A percentile compares a stretch with the other conserved stretches of the same genome.
phyloP scores from a whole-genome alignment of 1,140 invertebrate genomes.

The Stegodyphus dumicola region DNA sequence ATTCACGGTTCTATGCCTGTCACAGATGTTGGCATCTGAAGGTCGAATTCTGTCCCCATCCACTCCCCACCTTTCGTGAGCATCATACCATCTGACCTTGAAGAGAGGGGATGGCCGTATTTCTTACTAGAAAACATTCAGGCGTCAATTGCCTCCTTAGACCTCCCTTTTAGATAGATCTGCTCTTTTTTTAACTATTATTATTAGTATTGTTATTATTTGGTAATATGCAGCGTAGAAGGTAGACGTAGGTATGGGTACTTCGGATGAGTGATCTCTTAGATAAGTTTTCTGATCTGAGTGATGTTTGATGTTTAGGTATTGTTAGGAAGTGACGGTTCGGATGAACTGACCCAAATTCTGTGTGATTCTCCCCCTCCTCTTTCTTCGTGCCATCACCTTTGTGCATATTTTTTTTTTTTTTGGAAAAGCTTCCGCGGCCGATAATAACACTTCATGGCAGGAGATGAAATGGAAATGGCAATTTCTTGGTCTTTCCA shows the following conservation, averaged over 20 bases:
- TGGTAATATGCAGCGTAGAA: constrained; percentile 2
- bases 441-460: no score
- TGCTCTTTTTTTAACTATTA: not conserved
- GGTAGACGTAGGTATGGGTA: no score
- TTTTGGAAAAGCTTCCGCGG: no score
- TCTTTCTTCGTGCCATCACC: no score
- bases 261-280: constrained; percentile 16
- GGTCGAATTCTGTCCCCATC: not conserved
- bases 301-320: not conserved
- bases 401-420: no score
- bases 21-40: constrained; percentile 50
- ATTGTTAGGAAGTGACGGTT: constrained; percentile 32
- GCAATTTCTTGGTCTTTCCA: no score
- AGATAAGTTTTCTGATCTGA: not conserved
- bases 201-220: constrained; percentile 30
- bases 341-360: no score
- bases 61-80: not conserved
- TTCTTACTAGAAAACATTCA: not conserved
- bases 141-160: constrained; percentile 40
- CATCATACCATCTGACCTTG: constrained; percentile 1
- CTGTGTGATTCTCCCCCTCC: no score
- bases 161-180: not conserved
- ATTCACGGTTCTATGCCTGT: constrained; percentile 52
- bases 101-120: not conserved
- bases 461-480: no score